Percentiles rank a stretch among this genome's conserved stretches.
phyloP scores from a whole-genome alignment of 2,113 vertebrate genomes.

The Pteruthius melanotis region DNA sequence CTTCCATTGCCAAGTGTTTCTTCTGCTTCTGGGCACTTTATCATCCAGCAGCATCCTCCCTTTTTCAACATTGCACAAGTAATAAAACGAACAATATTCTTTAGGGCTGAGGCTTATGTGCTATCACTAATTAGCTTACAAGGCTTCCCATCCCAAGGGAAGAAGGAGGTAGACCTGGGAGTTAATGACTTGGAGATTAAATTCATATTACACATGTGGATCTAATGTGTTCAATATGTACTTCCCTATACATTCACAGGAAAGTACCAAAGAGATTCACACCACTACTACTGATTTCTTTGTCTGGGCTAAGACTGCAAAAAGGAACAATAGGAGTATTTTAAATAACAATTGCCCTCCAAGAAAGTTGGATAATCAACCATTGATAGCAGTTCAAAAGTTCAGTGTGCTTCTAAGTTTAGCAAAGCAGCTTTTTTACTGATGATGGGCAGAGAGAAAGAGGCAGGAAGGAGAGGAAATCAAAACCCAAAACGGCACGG shows the following conservation, averaged over 20 bases:
- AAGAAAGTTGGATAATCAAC: neutral
- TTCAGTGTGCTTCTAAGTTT: neutral
- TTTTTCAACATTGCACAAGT: neutral
- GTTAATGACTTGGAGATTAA: conserved; percentile 16
- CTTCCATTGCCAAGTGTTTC: neutral
- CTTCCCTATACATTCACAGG: neutral
- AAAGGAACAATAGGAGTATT: neutral
- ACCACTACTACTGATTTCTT: neutral
- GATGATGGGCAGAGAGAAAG: neutral
- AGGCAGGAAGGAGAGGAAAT: neutral
- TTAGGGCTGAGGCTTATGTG: conserved; percentile 15
- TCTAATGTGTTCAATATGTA: neutral
- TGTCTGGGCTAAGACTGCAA: neutral
- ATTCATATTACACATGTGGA: neutral
- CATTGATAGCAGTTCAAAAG: neutral
- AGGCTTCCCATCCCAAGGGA: neutral
- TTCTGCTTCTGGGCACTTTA: neutral
- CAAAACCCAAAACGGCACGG: neutral
- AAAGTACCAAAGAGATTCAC: neutral
- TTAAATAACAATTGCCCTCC: neutral
- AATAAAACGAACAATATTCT: conserved; percentile 13
- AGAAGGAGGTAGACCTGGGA: neutral
- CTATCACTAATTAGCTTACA: conserved; percentile 48
- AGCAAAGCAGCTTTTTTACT: neutral
- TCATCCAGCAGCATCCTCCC: neutral